Conservation (phyloP, 2,113 vertebrate genomes). For the Bungarus multicinctus region DNA sequence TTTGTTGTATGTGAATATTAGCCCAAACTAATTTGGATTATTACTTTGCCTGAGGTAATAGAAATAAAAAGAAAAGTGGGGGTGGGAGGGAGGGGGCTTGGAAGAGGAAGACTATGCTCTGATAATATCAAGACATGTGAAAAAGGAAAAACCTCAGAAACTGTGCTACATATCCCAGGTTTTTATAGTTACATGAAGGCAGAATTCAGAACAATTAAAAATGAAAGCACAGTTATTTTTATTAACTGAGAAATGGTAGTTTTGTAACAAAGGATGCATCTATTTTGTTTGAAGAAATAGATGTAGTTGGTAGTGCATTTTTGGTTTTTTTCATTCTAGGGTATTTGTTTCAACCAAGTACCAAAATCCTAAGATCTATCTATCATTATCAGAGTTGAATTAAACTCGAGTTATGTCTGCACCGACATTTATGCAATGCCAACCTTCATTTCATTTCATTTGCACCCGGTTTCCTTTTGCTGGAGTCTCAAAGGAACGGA, state of each 20-base stretch:
- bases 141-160: neutral
- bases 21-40: neutral
- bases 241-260: neutral
- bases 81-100: neutral
- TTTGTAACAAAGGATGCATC: neutral
- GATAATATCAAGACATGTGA: neutral
- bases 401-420: neutral
- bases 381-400: conserved; percentile 4
- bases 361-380: neutral
- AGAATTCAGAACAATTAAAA: neutral
- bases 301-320: neutral
- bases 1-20: neutral
- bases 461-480: neutral
- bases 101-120: neutral
- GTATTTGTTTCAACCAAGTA: neutral
- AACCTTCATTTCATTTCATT: conserved; percentile 4
- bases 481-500: neutral
- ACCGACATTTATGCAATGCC: neutral
- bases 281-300: neutral
- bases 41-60: neutral
- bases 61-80: neutral
- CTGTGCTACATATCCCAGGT: neutral
- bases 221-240: neutral
- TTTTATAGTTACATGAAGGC: neutral
- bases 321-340: neutral